Percentiles rank a stretch among this genome's conserved stretches.
phyloP scores from a whole-genome alignment of 2,113 vertebrate genomes.

The Eclectus roratus region DNA sequence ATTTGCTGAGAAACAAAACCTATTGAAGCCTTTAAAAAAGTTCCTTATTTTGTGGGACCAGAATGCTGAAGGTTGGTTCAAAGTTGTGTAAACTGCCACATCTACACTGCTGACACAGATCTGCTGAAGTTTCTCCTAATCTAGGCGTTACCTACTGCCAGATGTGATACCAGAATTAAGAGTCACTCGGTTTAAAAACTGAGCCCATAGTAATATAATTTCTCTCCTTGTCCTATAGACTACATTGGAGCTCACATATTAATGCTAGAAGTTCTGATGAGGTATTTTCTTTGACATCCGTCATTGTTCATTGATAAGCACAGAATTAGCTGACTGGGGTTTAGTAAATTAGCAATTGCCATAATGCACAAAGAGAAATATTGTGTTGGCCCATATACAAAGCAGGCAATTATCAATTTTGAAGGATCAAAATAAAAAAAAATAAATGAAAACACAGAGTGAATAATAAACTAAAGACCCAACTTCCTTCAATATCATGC shows the following conservation, averaged over 20 bases:
- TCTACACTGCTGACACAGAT: not conserved
- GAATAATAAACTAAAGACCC: not conserved
- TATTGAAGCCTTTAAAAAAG: not conserved
- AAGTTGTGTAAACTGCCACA: not conserved
- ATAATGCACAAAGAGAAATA: not conserved
- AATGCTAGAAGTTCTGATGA: not conserved
- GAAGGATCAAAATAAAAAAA: not conserved
- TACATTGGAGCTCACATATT: not conserved
- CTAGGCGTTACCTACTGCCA: not conserved
- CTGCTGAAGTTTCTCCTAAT: not conserved
- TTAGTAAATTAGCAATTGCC: not conserved
- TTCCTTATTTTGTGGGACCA: not conserved
- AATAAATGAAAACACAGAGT: not conserved
- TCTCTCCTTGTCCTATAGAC: not conserved
- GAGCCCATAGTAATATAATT: accelerated
- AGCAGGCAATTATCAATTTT: not conserved
- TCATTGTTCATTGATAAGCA: not conserved
- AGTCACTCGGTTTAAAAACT: not conserved
- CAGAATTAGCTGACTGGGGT: not conserved
- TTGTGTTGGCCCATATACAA: not conserved
- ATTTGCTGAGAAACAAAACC: not conserved
- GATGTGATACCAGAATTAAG: not conserved
- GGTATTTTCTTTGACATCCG: not conserved
- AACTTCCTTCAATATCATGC: not conserved
- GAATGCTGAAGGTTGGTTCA: not conserved